phyloP scores from a whole-genome alignment of 2,888 invertebrate species.

The Phyllotreta striolata region DNA sequence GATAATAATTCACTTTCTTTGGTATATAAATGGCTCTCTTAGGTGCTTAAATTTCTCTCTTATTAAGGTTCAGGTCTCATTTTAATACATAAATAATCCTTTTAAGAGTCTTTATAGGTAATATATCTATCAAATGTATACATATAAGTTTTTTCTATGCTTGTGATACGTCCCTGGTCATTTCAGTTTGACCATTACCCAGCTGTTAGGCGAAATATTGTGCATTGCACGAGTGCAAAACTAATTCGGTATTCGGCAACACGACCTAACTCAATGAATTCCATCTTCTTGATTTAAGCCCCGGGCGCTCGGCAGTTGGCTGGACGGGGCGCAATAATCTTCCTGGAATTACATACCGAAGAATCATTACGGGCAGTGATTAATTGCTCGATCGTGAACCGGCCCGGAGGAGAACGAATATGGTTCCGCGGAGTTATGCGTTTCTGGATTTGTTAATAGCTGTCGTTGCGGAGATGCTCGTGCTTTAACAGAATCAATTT shows the following conservation, averaged over 20 bases:
- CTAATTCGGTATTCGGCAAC: slow-evolving; percentile 10
- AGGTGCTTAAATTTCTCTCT: no score
- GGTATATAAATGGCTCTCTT: no score
- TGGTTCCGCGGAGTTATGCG: neutral
- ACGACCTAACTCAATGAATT: slow-evolving; percentile 26
- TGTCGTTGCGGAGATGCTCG: no score
- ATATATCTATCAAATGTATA: no score
- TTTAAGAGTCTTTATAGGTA: no score
- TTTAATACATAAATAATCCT: no score
- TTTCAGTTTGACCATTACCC: neutral
- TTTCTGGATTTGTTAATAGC: no score
- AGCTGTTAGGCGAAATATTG: slow-evolving; percentile 2
- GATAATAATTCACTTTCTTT: no score
- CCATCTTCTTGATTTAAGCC: slow-evolving; percentile 24
- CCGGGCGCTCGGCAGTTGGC: neutral
- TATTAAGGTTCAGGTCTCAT: no score
- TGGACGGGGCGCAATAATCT: neutral
- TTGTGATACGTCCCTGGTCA: no score
- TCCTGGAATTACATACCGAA: slow-evolving; percentile 9
- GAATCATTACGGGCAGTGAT: slow-evolving; percentile 27
- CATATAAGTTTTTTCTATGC: no score
- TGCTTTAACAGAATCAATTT: no score
- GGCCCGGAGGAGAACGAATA: slow-evolving; percentile 15
- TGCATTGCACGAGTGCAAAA: neutral
- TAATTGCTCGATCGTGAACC: slow-evolving; percentile 29